Evolutionary conservation across 2,113 vertebrate species (phyloP), one percentile per base, ranked within the genome.

Genomic region (Megalops atlanticus): DNA sequence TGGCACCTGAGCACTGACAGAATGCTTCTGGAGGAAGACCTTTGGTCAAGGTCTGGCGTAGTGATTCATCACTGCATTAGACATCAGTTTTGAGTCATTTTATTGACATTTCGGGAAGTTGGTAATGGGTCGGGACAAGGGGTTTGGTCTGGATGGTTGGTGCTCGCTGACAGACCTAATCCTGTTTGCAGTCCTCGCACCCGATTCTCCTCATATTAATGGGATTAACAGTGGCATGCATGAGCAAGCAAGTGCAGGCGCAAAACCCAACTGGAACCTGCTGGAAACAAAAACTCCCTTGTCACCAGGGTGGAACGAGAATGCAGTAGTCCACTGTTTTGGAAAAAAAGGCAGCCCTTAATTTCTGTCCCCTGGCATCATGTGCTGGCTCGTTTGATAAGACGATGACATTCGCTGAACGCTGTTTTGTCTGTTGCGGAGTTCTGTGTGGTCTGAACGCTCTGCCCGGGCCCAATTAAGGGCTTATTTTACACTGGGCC

Each of bases 171-270:
- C 91, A 91, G 90, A 84, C 89, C 83, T 91, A 91, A 91, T 92
- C 81, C 86, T 36, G 77, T 82, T 87, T 89, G 87, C 87, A 88
- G 82, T 84, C 88, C 83, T 79, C 80, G 84, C 86, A 90, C 78
- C 58, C 86, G 85, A 88, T 86, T 68, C 91, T 87, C 90, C 90
- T 91, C 89, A 89, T 92, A 91, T 91, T 93, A 93, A 94, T 93
- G 87, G 91, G 92, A 94, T 93, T 92, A 92, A 85, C 89, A 84
- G 77, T 87, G 84, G n/a, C 84, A 87, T 86, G 88, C 85, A 88
- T 86, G 83, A 90, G 86, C 82, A 84, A 88, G 83, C 83, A 83
- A 80, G 75, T 85, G 89, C 90, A 90, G 91, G 88, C 87, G 90
- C 88, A 91, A 89, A 90, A 87, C 85, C 82, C 78, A 78, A n/a